These are phyloP conservation scores for Leptogaster cylindrica DNA, from an alignment of 2,888 invertebrate species.

Conservation along the genomic window DNA sequence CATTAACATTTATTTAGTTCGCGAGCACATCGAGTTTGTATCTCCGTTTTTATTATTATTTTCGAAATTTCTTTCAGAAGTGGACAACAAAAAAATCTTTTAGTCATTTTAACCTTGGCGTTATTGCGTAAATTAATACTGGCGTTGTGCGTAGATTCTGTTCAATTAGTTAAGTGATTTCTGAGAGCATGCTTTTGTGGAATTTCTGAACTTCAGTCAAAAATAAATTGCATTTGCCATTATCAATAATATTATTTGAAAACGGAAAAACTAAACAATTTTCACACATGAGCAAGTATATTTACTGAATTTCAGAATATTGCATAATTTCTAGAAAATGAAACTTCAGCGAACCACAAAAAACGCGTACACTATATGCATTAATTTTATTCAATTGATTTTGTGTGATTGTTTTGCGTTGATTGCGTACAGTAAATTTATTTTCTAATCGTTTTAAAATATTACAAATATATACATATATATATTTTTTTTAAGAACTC, in stretches of 20 bases:
- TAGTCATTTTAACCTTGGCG: slow-evolving; percentile 31
- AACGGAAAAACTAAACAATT: too few species aligned
- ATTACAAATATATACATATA: too few species aligned
- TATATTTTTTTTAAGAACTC: slow-evolving; percentile 12
- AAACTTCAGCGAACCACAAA: neutral
- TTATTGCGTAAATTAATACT: slow-evolving; percentile 35
- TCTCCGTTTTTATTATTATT: slow-evolving; percentile 7
- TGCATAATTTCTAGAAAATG: neutral
- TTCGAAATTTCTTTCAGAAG: slow-evolving; percentile 23
- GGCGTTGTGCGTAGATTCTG: slow-evolving; percentile 31
- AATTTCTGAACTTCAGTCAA: too few species aligned
- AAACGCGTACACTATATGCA: neutral
- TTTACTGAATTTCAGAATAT: too few species aligned
- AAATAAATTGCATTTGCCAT: too few species aligned
- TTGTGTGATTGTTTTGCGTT: slow-evolving; percentile 3
- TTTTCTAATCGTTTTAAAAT: slow-evolving; percentile 7
- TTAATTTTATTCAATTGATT: slow-evolving; percentile 31
- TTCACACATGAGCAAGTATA: too few species aligned
- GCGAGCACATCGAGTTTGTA: too few species aligned
- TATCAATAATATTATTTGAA: too few species aligned
- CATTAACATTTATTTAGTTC: slow-evolving; percentile 17
- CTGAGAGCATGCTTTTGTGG: too few species aligned
- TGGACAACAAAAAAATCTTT: slow-evolving; percentile 24
- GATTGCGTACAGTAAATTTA: slow-evolving; percentile 16
- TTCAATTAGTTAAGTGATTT: neutral